Percentiles rank a stretch among this genome's conserved stretches.
Evolutionary conservation across 92 coral and sea anemone genomes (phyloP).

Genomic region (Montipora capitata): DNA sequence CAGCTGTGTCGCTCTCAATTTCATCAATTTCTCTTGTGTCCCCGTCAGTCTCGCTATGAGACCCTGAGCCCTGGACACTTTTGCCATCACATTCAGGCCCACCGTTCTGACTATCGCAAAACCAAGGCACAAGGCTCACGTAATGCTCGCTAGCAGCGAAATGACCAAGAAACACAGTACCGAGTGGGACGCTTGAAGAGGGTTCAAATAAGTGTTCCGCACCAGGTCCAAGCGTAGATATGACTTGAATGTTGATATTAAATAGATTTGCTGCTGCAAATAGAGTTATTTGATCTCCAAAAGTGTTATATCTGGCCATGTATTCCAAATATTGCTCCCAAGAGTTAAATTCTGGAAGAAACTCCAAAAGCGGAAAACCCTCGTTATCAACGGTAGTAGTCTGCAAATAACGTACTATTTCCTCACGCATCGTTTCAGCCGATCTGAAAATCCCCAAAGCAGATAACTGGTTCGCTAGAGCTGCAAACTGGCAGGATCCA

Average conservation of each 20-base stretch:
- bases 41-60: constrained; percentile 27
- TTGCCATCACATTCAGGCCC: constrained; percentile 22
- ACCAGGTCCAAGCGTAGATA: constrained; percentile 57
- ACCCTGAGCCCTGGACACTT: constrained; percentile 21
- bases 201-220: constrained; percentile 41
- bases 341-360: constrained; percentile 21
- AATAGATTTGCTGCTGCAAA: constrained; percentile 66
- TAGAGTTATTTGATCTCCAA: constrained; percentile 66
- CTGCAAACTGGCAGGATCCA: constrained; percentile 72
- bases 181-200: constrained; percentile 36
- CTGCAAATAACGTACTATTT: constrained; percentile 30
- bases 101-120: not conserved
- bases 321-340: constrained; percentile 24
- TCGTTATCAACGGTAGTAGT: not conserved
- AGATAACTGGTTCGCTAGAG: constrained; percentile 50
- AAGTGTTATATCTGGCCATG: constrained; percentile 47
- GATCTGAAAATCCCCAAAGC: constrained; percentile 54
- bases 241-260: constrained; percentile 16
- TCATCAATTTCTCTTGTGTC: constrained; percentile 13
- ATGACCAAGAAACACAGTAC: constrained; percentile 62
- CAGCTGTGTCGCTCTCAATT: not conserved
- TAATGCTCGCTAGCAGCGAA: constrained; percentile 20
- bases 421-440: constrained; percentile 56
- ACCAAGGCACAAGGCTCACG: constrained; percentile 1
- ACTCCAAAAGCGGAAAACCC: not conserved